These are phyloP conservation scores for Pogonus chalceus DNA, from an alignment of 1,140 invertebrate genomes.

Conservation along the genomic window DNA sequence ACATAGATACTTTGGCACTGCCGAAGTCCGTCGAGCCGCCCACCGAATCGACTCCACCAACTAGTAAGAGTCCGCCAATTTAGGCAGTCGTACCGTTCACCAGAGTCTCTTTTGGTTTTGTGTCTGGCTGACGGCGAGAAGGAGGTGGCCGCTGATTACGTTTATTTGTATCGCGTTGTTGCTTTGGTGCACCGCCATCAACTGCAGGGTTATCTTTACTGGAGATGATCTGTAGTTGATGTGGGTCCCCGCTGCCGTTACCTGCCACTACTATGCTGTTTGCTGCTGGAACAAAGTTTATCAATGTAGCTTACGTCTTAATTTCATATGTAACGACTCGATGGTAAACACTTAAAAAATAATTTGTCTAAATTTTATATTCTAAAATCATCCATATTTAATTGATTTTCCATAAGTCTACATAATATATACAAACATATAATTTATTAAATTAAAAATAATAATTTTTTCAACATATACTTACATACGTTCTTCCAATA, in stretches of 20 bases:
- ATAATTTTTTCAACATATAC: too few relatives aligned
- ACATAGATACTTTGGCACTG: conserved; percentile 3
- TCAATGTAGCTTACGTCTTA: not conserved
- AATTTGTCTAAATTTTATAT: too few relatives aligned
- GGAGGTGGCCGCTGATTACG: conserved; percentile 36
- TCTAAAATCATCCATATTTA: too few relatives aligned
- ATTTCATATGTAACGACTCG: too few relatives aligned
- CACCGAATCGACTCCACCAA: not conserved
- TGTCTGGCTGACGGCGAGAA: conserved; percentile 28
- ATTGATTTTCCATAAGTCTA: too few relatives aligned
- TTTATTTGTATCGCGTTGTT: conserved; percentile 36
- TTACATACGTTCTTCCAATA: too few relatives aligned
- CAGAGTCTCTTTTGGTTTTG: conserved; percentile 48
- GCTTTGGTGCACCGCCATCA: conserved; percentile 31
- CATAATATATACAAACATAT: too few relatives aligned
- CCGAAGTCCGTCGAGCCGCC: not conserved
- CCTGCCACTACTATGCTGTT: not conserved
- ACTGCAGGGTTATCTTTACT: conserved; percentile 26
- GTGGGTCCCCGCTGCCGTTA: conserved; percentile 16
- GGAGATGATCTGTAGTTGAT: conserved; percentile 10
- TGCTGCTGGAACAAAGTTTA: conserved; percentile 16
- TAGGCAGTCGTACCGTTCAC: conserved; percentile 45
- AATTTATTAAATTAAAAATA: too few relatives aligned
- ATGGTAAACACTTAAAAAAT: too few relatives aligned
- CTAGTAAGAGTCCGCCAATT: not conserved